These are phyloP conservation scores for Zaprionus lineosus DNA, from an alignment of 2,888 invertebrate species.

Conservation along the genomic window DNA sequence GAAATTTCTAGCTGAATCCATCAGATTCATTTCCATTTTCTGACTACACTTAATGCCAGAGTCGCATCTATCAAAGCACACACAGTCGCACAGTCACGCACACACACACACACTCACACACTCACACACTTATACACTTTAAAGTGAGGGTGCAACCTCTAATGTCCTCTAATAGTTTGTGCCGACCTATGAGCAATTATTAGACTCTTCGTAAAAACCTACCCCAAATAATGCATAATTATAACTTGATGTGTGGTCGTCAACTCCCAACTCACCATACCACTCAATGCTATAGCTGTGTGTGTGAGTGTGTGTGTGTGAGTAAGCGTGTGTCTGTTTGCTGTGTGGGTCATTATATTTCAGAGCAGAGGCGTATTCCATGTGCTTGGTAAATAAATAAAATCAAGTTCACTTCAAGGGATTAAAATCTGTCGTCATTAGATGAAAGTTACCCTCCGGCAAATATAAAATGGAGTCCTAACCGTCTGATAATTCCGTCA, in stretches of 20 bases:
- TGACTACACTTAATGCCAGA: constrained; percentile 29
- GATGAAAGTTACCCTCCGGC: neutral
- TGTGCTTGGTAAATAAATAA: constrained; percentile 32
- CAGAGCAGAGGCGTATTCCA: neutral
- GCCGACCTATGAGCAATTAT: constrained; percentile 62
- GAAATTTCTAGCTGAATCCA: constrained; percentile 25
- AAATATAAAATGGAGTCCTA: constrained; percentile 42
- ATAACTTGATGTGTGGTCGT: constrained; percentile 71
- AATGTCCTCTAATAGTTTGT: constrained; percentile 69
- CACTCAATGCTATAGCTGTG: constrained; percentile 7
- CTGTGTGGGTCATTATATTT: constrained; percentile 18
- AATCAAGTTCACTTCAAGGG: constrained; percentile 38
- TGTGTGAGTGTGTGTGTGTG: constrained; percentile 7
- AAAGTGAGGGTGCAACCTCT: constrained; percentile 58
- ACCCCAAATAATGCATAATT: constrained; percentile 72
- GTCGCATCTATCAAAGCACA: constrained; percentile 21
- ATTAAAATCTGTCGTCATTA: constrained; percentile 43
- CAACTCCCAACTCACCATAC: constrained; percentile 27
- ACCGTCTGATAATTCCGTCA: too few species aligned
- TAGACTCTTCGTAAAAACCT: constrained; percentile 53
- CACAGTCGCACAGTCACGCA: constrained; percentile 2
- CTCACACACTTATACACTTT: neutral
- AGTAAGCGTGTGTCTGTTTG: constrained; percentile 17
- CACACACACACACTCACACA: constrained; percentile 2
- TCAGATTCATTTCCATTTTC: constrained; percentile 28